Percentiles rank a stretch among this genome's conserved stretches.
phyloP scores from a whole-genome alignment of 2,113 vertebrate species.

The Trachemys scripta region DNA sequence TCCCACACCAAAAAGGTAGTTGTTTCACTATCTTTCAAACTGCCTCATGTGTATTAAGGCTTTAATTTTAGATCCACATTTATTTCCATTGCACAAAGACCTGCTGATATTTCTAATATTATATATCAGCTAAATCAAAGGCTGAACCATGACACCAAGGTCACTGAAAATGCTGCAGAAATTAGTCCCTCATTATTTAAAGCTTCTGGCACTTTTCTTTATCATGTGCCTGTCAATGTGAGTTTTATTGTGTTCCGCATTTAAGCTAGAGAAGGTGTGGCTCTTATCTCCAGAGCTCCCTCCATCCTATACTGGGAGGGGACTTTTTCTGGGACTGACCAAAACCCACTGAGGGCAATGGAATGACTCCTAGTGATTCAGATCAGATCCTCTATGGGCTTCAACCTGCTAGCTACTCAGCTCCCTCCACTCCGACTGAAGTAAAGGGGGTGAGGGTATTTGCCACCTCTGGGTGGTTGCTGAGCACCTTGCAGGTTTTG shows the following conservation, averaged over 20 bases:
- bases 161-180: neutral
- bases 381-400: neutral
- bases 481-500: neutral
- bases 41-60: neutral
- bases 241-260: neutral
- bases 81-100: neutral
- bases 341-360: neutral
- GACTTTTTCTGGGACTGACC: fast-evolving
- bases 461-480: neutral
- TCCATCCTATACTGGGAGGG: fast-evolving
- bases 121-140: fast-evolving
- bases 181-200: neutral
- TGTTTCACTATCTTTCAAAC: neutral
- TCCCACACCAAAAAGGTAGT: neutral
- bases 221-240: neutral
- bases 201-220: neutral
- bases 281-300: neutral
- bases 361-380: neutral
- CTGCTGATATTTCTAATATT: neutral
- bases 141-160: neutral
- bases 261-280: neutral
- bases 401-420: neutral
- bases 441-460: neutral
- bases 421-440: neutral
- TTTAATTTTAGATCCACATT: neutral